These are phyloP conservation scores for Phragmatobia fuliginosa DNA, from an alignment of 2,888 invertebrate species.

Conservation along the genomic window DNA sequence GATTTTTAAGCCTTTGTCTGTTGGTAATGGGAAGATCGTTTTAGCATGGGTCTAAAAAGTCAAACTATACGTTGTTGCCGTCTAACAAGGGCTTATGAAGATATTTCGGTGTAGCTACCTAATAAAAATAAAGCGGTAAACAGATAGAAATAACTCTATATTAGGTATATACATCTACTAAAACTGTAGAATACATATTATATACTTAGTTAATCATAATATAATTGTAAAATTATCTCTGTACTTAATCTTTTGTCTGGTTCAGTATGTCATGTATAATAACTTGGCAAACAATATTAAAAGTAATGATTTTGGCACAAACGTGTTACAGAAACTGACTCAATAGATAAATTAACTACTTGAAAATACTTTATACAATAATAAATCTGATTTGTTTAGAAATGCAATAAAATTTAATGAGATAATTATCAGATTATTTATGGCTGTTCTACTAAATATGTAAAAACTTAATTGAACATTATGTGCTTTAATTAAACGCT, in stretches of 20 bases:
- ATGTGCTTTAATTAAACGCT: not conserved
- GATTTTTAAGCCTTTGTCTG: too few species aligned
- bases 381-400: not conserved
- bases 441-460: not conserved
- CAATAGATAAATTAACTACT: not conserved
- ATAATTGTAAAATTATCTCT: not conserved
- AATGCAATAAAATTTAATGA: not conserved
- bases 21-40: too few species aligned
- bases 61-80: too few species aligned
- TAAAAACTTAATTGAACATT: not conserved
- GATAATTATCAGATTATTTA: constrained; percentile 1
- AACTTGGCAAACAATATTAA: not conserved
- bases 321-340: not conserved
- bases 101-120: too few species aligned
- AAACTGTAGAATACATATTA: too few species aligned
- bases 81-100: too few species aligned
- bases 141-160: too few species aligned
- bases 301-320: not conserved
- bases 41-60: too few species aligned
- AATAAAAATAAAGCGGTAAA: too few species aligned
- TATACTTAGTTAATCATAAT: too few species aligned
- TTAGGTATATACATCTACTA: too few species aligned
- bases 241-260: not conserved
- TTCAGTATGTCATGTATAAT: not conserved
- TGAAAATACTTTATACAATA: not conserved